Evolutionary conservation across 2,797 vertebrate genomes (phyloP).

Genomic region (Aeoliscus strigatus): DNA sequence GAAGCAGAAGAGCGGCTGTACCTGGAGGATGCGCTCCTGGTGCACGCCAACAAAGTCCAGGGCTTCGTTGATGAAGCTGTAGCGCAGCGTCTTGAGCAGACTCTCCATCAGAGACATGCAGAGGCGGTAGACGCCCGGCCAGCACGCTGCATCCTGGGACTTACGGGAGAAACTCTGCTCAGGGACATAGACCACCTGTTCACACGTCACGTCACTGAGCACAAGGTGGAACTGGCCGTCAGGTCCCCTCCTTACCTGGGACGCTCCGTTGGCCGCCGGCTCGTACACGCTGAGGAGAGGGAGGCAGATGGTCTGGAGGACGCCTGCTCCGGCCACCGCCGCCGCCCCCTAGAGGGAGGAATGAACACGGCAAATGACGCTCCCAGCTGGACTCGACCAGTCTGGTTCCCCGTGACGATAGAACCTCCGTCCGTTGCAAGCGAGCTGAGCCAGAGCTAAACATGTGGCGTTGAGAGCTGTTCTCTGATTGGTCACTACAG

Average conservation of each 20-base stretch:
- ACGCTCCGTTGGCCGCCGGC: conserved; percentile 79
- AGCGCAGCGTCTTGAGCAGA: conserved; percentile 93
- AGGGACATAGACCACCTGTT: background rate
- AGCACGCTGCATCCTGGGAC: conserved; percentile 88
- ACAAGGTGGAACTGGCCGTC: too few relatives aligned
- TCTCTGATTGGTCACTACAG: too few relatives aligned
- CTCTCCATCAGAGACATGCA: conserved; percentile 94
- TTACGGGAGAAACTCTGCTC: conserved; percentile 81
- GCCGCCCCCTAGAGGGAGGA: conserved; percentile 86
- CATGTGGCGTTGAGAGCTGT: too few relatives aligned
- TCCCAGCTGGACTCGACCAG: too few relatives aligned
- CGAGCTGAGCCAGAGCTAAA: too few relatives aligned
- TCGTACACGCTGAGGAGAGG: conserved; percentile 94
- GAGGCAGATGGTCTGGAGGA: conserved; percentile 90
- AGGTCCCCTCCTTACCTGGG: too few relatives aligned
- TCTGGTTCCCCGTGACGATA: too few relatives aligned
- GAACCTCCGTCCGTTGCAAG: too few relatives aligned
- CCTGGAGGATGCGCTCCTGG: conserved; percentile 97
- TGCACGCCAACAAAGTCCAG: conserved; percentile 96
- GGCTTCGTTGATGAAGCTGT: conserved; percentile 93
- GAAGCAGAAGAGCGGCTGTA: too few relatives aligned
- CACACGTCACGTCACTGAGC: background rate
- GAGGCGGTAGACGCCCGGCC: conserved; percentile 92
- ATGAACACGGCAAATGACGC: too few relatives aligned
- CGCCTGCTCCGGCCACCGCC: conserved; percentile 88